These are phyloP conservation scores for Narcine bancroftii DNA, from an alignment of 2,113 vertebrate genomes.

Conservation along the genomic window DNA sequence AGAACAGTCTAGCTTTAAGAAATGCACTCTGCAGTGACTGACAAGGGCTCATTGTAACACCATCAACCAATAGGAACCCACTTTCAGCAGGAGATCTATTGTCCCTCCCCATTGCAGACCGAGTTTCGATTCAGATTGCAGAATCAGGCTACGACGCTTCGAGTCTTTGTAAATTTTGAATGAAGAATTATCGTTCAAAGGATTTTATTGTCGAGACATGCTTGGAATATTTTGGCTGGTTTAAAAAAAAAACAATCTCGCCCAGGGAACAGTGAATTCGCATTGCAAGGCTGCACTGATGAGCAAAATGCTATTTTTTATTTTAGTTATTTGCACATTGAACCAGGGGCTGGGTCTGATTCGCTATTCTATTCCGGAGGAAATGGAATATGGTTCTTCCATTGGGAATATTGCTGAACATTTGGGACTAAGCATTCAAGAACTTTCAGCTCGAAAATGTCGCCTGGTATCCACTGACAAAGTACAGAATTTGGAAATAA, in stretches of 20 bases:
- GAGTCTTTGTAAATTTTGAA: neutral
- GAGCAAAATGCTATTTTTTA: neutral
- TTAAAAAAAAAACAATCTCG: neutral
- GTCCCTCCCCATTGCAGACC: neutral
- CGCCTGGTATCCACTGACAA: slow-evolving; percentile 34
- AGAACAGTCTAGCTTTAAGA: neutral
- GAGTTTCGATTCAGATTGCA: neutral
- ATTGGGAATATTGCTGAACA: slow-evolving; percentile 24
- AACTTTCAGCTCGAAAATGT: neutral
- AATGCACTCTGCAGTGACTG: neutral
- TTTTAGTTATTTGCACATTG: neutral
- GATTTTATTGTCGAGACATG: neutral
- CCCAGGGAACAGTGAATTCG: neutral
- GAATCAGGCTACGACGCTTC: too few species aligned
- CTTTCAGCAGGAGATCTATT: neutral
- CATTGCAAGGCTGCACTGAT: neutral
- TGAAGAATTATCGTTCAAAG: neutral
- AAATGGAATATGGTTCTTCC: slow-evolving; percentile 22
- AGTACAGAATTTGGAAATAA: slow-evolving; percentile 51
- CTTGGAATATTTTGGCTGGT: neutral
- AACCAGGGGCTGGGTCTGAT: neutral
- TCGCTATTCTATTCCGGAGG: slow-evolving; percentile 22
- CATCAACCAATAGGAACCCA: neutral
- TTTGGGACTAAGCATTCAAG: neutral
- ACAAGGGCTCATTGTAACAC: neutral